Conservation (phyloP, 2,113 vertebrate genomes). For the Scomber colias region DNA sequence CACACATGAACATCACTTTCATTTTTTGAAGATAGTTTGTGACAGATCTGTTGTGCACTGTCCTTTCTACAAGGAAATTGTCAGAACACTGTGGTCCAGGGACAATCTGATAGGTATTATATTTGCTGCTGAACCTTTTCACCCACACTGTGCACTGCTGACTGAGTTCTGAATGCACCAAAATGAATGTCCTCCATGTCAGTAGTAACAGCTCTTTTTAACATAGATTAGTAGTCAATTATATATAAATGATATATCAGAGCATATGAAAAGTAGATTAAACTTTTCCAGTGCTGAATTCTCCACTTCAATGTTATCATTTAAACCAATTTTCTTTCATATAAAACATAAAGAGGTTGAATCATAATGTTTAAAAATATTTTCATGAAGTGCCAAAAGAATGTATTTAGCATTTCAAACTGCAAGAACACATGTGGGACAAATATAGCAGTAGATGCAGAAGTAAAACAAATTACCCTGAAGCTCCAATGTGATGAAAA, state of each 20-base stretch:
- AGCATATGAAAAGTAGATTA: too few relatives aligned
- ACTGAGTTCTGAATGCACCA: slow-evolving; percentile 17
- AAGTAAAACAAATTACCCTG: slow-evolving; percentile 46
- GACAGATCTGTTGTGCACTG: slow-evolving; percentile 44
- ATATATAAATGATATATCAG: too few relatives aligned
- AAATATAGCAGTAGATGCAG: slow-evolving; percentile 28
- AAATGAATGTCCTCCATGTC: slow-evolving; percentile 27
- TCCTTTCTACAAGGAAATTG: slow-evolving; percentile 24
- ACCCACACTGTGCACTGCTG: slow-evolving; percentile 32
- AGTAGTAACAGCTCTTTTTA: slow-evolving; percentile 9
- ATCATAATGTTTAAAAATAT: slow-evolving; percentile 31
- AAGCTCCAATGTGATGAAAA: slow-evolving; percentile 35
- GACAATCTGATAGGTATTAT: slow-evolving; percentile 48
- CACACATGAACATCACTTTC: slow-evolving; percentile 48
- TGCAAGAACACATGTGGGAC: slow-evolving; percentile 11
- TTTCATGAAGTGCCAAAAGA: slow-evolving; percentile 5
- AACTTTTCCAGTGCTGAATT: too few relatives aligned
- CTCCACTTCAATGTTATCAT: not conserved
- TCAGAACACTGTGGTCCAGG: slow-evolving; percentile 41
- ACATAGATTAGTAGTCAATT: not conserved
- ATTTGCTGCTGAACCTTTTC: slow-evolving; percentile 18
- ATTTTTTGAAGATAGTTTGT: slow-evolving; percentile 28
- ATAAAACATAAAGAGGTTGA: not conserved
- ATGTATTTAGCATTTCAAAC: slow-evolving; percentile 31
- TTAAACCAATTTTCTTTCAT: not conserved